These are phyloP conservation scores for Trimorus sp. DNA, from an alignment of 2,888 invertebrate species.

Conservation along the genomic window DNA sequence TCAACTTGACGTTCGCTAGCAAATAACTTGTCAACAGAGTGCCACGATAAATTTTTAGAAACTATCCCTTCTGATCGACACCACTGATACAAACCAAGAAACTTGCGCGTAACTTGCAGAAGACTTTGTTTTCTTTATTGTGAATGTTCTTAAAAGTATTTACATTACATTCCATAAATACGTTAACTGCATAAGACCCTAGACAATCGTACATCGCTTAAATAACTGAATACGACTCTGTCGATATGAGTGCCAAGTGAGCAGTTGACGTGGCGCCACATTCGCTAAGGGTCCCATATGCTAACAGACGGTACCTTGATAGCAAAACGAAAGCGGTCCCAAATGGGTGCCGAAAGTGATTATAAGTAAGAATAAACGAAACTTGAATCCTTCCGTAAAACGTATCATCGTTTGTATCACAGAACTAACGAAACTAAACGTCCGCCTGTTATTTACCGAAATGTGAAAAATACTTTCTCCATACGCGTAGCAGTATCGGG, in stretches of 20 bases:
- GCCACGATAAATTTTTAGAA: slow-evolving; percentile 22
- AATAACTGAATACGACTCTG: slow-evolving; percentile 28
- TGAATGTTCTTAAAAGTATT: slow-evolving; percentile 72
- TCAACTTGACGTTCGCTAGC: too few species aligned
- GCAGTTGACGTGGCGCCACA: slow-evolving; percentile 15
- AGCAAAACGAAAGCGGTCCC: too few species aligned
- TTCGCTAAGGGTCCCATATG: slow-evolving; percentile 9
- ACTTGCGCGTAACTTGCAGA: slow-evolving; percentile 34
- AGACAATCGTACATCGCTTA: slow-evolving; percentile 66
- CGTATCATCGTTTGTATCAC: too few species aligned
- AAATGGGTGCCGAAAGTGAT: too few species aligned
- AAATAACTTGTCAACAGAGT: too few species aligned
- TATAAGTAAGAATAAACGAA: too few species aligned
- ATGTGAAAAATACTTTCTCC: slow-evolving; percentile 34
- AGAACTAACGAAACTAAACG: too few species aligned
- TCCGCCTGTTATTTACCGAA: too few species aligned
- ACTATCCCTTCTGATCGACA: slow-evolving; percentile 10
- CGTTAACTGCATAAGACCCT: slow-evolving; percentile 68
- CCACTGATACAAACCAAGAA: slow-evolving; percentile 26
- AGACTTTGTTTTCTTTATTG: slow-evolving; percentile 72
- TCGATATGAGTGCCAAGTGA: slow-evolving; percentile 7
- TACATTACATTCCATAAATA: slow-evolving; percentile 76
- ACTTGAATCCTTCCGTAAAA: too few species aligned
- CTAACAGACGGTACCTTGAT: background rate
- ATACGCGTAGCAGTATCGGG: background rate